Evolutionary conservation across 2,113 vertebrate genomes (phyloP).

Genomic region (Cathartes aura): DNA sequence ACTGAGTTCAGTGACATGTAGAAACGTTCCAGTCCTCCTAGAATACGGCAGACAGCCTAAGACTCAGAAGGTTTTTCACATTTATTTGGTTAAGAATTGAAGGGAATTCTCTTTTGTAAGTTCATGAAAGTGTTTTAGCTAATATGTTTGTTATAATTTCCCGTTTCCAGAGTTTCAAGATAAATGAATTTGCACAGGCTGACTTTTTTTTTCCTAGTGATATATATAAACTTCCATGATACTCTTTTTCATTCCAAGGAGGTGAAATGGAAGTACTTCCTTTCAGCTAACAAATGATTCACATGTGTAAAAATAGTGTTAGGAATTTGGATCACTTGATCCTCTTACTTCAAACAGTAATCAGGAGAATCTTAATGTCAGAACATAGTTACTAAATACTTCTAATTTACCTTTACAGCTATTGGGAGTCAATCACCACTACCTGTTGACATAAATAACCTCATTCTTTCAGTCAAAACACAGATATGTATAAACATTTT

Average conservation of each 20-base stretch:
- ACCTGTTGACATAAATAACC: background rate
- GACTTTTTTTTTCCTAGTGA: background rate
- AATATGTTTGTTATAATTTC: background rate
- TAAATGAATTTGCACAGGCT: background rate
- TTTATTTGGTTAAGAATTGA: background rate
- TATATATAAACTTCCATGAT: background rate
- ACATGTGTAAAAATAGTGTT: background rate
- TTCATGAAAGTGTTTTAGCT: background rate
- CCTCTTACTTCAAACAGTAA: background rate
- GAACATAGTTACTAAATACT: background rate
- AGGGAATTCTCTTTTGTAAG: background rate
- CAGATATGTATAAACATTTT: background rate
- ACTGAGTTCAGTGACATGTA: background rate
- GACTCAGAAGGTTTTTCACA: background rate
- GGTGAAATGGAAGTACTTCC: background rate
- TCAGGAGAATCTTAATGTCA: background rate
- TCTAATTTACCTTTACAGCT: background rate
- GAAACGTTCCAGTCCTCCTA: background rate
- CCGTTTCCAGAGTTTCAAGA: background rate
- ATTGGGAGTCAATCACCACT: background rate
- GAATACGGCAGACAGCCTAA: background rate
- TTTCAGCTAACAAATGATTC: background rate
- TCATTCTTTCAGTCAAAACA: background rate
- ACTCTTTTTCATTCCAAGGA: background rate
- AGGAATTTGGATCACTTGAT: background rate